Evolutionary conservation across 1,140 invertebrate genomes (phyloP).

Genomic region (Eurosta solidaginis): DNA sequence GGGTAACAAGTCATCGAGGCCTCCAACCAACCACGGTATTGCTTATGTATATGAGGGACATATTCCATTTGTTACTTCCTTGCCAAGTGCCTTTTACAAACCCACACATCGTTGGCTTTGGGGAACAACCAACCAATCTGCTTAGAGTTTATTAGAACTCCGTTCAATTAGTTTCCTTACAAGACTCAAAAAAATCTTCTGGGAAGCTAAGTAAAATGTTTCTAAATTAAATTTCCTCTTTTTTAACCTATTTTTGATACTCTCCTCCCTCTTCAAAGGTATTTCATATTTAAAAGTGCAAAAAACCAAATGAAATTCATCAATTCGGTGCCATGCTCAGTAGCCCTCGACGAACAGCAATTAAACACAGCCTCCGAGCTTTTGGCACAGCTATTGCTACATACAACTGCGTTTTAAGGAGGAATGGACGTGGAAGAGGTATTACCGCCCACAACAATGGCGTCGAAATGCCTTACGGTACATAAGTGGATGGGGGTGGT

Average conservation of each 20-base stretch:
- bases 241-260: not conserved
- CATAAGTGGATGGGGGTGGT: not conserved
- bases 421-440: not conserved
- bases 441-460: conserved; percentile 20
- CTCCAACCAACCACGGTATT: too few species aligned
- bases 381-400: not conserved
- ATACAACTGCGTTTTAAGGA: not conserved
- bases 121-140: too few species aligned
- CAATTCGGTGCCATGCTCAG: not conserved
- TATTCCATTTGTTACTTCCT: too few species aligned
- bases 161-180: too few species aligned
- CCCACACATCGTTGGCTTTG: too few species aligned
- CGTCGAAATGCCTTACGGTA: not conserved
- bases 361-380: not conserved
- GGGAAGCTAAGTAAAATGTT: too few species aligned
- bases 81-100: too few species aligned
- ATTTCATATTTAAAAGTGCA: not conserved
- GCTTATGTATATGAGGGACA: too few species aligned
- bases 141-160: too few species aligned
- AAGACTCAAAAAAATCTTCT: too few species aligned
- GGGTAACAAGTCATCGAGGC: too few species aligned
- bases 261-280: not conserved
- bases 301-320: not conserved
- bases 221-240: too few species aligned
- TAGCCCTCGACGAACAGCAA: not conserved